Percentiles rank a stretch among this genome's conserved stretches.
These are phyloP conservation scores for Lycia hirtaria DNA, from an alignment of 2,888 invertebrate species.

Conservation along the genomic window DNA sequence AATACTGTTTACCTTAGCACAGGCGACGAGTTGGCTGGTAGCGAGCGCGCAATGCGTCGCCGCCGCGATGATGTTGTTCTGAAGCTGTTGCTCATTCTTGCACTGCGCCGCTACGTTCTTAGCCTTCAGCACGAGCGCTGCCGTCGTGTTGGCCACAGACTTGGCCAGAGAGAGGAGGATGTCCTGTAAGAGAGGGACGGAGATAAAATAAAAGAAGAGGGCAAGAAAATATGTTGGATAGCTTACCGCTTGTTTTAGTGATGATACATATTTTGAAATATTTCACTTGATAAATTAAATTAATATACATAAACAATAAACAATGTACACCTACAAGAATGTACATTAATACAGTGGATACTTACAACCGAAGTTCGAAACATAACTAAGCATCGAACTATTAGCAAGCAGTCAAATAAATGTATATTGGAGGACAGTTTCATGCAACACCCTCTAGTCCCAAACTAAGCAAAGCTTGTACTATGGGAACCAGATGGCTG, in stretches of 20 bases:
- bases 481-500: too few relatives aligned
- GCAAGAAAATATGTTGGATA: not conserved
- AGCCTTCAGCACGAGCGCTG: slow-evolving; percentile 97
- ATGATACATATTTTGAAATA: too few relatives aligned
- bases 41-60: slow-evolving; percentile 99
- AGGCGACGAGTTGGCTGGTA: slow-evolving; percentile 98
- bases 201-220: not conserved
- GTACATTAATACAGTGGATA: too few relatives aligned
- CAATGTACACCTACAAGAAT: too few relatives aligned
- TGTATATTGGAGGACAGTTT: too few relatives aligned
- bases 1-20: slow-evolving; percentile 90
- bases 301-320: too few relatives aligned
- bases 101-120: slow-evolving; percentile 98
- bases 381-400: too few relatives aligned
- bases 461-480: too few relatives aligned
- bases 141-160: slow-evolving; percentile 98
- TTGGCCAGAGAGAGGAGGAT: slow-evolving; percentile 97
- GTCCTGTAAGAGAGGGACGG: slow-evolving; percentile 83
- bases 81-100: slow-evolving; percentile 91
- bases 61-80: slow-evolving; percentile 96
- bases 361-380: too few relatives aligned
- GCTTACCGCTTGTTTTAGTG: slow-evolving; percentile 10
- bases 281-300: too few relatives aligned
- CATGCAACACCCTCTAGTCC: too few relatives aligned
- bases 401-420: too few relatives aligned